These are phyloP conservation scores for Oenanthe melanoleuca DNA, from an alignment of 2,113 vertebrate species.

Conservation along the genomic window DNA sequence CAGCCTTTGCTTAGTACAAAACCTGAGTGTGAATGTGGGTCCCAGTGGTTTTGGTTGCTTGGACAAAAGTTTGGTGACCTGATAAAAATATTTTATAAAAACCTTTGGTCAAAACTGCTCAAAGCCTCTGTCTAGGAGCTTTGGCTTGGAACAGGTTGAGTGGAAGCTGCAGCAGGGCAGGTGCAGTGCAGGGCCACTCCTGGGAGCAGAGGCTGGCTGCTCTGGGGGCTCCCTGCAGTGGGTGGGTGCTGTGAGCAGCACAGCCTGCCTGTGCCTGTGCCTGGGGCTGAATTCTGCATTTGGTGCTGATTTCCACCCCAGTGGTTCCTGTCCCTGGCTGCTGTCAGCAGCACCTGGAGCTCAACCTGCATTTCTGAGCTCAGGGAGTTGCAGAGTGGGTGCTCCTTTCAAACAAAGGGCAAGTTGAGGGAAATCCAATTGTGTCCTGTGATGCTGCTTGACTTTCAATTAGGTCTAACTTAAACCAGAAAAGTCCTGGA, in stretches of 20 bases:
- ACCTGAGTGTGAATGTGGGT: not conserved
- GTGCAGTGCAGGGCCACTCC: conserved; percentile 40
- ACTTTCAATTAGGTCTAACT: not conserved
- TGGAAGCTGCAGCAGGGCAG: conserved; percentile 37
- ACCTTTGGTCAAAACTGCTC: not conserved
- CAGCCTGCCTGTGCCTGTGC: too few relatives aligned
- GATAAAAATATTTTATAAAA: not conserved
- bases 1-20: not conserved
- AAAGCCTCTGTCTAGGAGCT: conserved; percentile 41
- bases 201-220: conserved; percentile 51
- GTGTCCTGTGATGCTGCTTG: not conserved
- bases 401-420: not conserved
- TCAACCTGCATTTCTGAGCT: not conserved
- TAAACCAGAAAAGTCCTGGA: not conserved
- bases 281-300: not conserved
- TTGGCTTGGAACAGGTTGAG: not conserved
- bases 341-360: not conserved
- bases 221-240: too few relatives aligned
- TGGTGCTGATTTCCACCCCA: not conserved
- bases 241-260: too few relatives aligned
- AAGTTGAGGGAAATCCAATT: not conserved
- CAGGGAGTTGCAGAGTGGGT: not conserved
- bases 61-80: not conserved
- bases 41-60: not conserved
- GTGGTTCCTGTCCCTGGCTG: not conserved